phyloP scores from a whole-genome alignment of 2,888 invertebrate species.

The Acrobeloides nanus region DNA sequence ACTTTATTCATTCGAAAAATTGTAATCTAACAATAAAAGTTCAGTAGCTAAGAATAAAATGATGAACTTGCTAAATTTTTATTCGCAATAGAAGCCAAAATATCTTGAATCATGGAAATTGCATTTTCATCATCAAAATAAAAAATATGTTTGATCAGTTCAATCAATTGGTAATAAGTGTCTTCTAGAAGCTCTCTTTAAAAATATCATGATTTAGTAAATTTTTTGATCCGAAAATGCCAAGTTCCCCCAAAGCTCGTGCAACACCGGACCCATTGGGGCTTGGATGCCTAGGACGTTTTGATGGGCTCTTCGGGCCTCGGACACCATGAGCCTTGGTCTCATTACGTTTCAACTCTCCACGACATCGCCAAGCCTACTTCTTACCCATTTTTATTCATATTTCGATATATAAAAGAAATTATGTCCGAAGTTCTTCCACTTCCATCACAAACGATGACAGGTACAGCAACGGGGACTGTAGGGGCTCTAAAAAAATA shows the following conservation, averaged over 20 bases:
- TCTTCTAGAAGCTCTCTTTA: constrained; percentile 70
- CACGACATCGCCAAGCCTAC: too few relatives aligned
- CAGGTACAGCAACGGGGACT: too few relatives aligned
- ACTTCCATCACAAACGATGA: constrained; percentile 64
- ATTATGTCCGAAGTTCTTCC: constrained; percentile 92
- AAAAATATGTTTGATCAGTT: constrained; percentile 85
- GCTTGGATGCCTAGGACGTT: too few relatives aligned
- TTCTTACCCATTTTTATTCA: constrained; percentile 44
- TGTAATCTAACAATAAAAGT: constrained; percentile 73
- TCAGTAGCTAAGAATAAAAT: too few relatives aligned
- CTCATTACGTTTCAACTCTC: too few relatives aligned
- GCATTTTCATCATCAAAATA: constrained; percentile 79
- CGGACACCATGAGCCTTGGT: too few relatives aligned
- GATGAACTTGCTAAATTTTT: constrained; percentile 87
- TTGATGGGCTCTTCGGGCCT: too few relatives aligned
- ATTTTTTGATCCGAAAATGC: too few relatives aligned
- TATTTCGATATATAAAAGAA: constrained; percentile 81
- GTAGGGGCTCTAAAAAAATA: too few relatives aligned
- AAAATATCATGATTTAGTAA: too few relatives aligned
- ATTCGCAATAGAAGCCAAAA: constrained; percentile 82
- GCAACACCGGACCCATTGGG: too few relatives aligned
- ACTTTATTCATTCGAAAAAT: constrained; percentile 84
- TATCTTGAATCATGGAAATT: constrained; percentile 80
- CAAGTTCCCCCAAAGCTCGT: too few relatives aligned
- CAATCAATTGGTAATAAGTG: constrained; percentile 81